Percentiles rank a stretch among this genome's conserved stretches.
These are phyloP conservation scores for Drosophila murphyi DNA, from an alignment of 1,140 invertebrate species.

Conservation along the genomic window DNA sequence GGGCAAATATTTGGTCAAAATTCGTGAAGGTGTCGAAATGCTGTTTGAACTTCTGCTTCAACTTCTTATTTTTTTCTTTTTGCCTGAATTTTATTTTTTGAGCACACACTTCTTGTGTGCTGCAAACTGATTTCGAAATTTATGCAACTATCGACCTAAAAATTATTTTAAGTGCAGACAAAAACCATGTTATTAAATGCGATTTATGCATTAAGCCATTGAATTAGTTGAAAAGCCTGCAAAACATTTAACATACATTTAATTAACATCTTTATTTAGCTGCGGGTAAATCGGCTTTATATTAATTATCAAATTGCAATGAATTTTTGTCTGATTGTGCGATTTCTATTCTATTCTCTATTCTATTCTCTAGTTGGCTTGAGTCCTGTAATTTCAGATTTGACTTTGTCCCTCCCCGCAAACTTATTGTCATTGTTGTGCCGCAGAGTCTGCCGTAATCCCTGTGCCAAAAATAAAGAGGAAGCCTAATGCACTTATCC, in stretches of 20 bases:
- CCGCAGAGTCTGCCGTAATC: too few relatives aligned
- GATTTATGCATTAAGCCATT: background rate
- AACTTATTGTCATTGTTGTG: too few relatives aligned
- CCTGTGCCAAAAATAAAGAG: background rate
- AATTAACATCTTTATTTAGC: background rate
- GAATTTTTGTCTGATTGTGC: background rate
- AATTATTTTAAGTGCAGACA: background rate
- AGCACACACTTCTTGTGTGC: background rate
- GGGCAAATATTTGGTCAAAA: constrained; percentile 75
- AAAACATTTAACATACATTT: background rate
- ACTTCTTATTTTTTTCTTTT: background rate
- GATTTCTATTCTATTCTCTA: too few relatives aligned
- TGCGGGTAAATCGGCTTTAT: background rate
- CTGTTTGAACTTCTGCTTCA: constrained; percentile 35
- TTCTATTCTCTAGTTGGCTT: background rate
- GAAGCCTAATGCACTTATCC: background rate
- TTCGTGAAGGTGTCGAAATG: constrained; percentile 44
- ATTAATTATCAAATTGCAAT: background rate
- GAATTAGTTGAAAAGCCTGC: background rate
- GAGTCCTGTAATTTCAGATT: background rate
- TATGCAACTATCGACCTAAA: background rate
- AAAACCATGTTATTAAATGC: background rate
- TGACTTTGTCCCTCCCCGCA: too few relatives aligned
- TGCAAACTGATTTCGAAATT: background rate
- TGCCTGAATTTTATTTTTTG: background rate